Evolutionary conservation across 2,888 invertebrate genomes (phyloP), one percentile per base, ranked within the genome.

Genomic region (Fragum sueziense): DNA sequence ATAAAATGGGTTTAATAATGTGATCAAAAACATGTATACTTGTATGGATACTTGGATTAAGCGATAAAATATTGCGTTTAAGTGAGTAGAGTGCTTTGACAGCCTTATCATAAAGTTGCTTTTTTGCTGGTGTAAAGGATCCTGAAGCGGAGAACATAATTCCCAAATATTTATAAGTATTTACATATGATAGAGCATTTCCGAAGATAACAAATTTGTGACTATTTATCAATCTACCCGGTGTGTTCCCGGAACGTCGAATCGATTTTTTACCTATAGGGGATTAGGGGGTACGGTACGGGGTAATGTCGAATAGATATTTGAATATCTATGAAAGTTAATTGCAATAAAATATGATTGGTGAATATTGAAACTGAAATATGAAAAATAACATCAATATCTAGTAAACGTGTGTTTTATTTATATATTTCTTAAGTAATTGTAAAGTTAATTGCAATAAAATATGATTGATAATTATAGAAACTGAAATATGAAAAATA

Each of bases 11-110:
- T 61, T 61, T 61, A 29, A 61, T 31, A 9, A 33, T 61, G 20
- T 61, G 61, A n/a, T 61, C 29, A 61, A 31, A 61, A 31, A 61
- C 17, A 31, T 61, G 61, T 31, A n/a, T 17, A n/a, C 47, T 47
- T 31, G 61, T 61, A 11, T 31, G 7, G 6, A 61, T 17, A 31
- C 29, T 61, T 31, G 61, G 61, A n/a, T 9, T 4, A 29, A 3
- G n/a, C 1, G 11, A 9, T 27, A 14, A 29, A 31, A 61, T 31
- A 61, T 1, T 61, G 11, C 29, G 29, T 27, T 61, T 61, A 31
- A 61, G 33, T 61, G 29, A 31, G 61, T 31, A 61, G 20, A 31
- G 31, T 14, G 61, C 61, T 27, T 31, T 61, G 11, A 27, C 31
- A 2, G 31, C 61, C n/a, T 33, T 61, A 1, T 61, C 31, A n/a